phyloP scores from a whole-genome alignment of 2,113 vertebrate species.

The Himantopus leucocephalus region DNA sequence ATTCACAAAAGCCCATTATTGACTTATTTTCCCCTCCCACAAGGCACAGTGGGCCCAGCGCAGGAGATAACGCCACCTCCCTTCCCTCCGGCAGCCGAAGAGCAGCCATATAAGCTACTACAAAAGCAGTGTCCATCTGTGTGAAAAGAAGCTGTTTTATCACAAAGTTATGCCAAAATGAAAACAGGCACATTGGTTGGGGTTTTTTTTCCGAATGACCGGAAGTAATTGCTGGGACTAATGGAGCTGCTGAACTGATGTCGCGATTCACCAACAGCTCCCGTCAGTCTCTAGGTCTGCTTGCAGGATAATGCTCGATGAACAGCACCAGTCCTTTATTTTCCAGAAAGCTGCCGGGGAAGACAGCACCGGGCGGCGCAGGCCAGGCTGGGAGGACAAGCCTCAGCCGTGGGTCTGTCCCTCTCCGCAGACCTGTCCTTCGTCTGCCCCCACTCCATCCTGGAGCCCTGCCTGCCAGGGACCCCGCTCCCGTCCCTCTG shows the following conservation, averaged over 20 bases:
- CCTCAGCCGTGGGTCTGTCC: neutral
- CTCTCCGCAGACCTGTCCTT: neutral
- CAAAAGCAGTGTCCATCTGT: fast-evolving
- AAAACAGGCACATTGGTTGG: neutral
- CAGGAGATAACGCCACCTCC: neutral
- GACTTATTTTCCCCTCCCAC: neutral
- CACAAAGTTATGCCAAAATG: neutral
- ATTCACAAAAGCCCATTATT: neutral
- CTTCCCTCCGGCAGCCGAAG: neutral
- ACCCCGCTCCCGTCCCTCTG: neutral
- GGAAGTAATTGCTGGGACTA: neutral
- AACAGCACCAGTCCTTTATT: neutral
- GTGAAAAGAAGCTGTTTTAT: neutral
- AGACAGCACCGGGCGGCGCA: fast-evolving
- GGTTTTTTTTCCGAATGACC: neutral
- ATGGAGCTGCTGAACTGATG: neutral
- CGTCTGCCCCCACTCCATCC: neutral
- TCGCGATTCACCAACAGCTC: neutral
- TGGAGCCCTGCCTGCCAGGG: neutral
- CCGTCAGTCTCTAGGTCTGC: neutral
- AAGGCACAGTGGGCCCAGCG: neutral
- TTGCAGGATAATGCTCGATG: neutral
- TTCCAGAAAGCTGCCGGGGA: neutral
- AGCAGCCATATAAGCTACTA: neutral
- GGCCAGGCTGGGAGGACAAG: neutral